phyloP scores from a whole-genome alignment of 1,140 invertebrate species.

The Pseudomyrmex concolor region DNA sequence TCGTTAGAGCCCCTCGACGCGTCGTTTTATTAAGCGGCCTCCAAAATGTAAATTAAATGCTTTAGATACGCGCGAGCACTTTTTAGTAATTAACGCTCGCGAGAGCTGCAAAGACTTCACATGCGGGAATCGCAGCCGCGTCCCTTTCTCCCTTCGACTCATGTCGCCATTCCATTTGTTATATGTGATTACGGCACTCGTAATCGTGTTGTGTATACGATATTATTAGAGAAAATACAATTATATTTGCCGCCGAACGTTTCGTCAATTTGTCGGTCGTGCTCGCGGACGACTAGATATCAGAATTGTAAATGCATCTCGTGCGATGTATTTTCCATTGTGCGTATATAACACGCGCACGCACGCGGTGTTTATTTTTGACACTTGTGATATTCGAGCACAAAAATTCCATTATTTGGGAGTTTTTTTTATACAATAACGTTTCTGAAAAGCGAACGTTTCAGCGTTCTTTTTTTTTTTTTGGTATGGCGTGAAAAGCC shows the following conservation, averaged over 20 bases:
- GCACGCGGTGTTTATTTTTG: constrained; percentile 49
- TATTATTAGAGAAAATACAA: constrained; percentile 51
- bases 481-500: constrained; percentile 32
- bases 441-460: constrained; percentile 29
- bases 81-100: constrained; percentile 60
- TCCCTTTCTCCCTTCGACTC: neutral
- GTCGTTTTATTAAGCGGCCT: constrained; percentile 64
- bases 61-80: constrained; percentile 40
- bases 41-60: constrained; percentile 71
- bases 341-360: neutral
- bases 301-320: constrained; percentile 48
- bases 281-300: constrained; percentile 19
- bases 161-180: constrained; percentile 19
- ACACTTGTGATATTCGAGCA: constrained; percentile 50
- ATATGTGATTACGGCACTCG: constrained; percentile 40
- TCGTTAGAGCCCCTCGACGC: constrained; percentile 27
- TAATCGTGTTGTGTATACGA: constrained; percentile 30
- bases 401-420: constrained; percentile 43
- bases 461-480: neutral
- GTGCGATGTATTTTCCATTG: constrained; percentile 20
- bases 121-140: neutral
- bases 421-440: constrained; percentile 45
- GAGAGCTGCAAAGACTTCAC: constrained; percentile 31
- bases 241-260: constrained; percentile 18
- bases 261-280: constrained; percentile 46